Conservation (phyloP, 2,888 invertebrate species). For the Acrobasis repandana region DNA sequence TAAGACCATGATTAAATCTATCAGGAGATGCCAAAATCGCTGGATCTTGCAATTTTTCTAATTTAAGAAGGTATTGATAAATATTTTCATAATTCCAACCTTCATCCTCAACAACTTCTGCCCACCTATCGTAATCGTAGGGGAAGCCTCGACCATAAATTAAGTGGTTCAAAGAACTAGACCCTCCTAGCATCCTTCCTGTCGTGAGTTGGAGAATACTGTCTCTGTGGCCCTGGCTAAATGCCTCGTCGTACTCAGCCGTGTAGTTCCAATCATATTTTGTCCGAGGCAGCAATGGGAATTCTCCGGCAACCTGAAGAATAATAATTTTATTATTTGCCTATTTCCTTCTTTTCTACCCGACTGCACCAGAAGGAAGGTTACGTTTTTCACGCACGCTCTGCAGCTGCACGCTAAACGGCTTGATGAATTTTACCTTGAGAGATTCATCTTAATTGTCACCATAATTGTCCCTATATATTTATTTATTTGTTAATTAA, state of each 20-base stretch:
- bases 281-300: slow-evolving; percentile 36
- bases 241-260: slow-evolving; percentile 38
- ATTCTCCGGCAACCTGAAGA: slow-evolving; percentile 44
- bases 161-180: slow-evolving; percentile 42
- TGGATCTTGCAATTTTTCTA: slow-evolving; percentile 42
- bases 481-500: too few species aligned
- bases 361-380: too few species aligned
- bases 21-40: slow-evolving; percentile 36
- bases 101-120: slow-evolving; percentile 34
- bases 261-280: slow-evolving; percentile 41
- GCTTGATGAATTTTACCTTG: too few species aligned
- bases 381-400: too few species aligned
- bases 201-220: slow-evolving; percentile 33
- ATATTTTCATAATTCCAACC: slow-evolving; percentile 43
- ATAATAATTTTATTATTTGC: neutral
- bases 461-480: too few species aligned
- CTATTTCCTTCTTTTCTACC: too few species aligned
- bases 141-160: slow-evolving; percentile 40
- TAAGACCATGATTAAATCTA: slow-evolving; percentile 51
- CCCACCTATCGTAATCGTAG: slow-evolving; percentile 47
- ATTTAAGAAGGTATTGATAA: slow-evolving; percentile 43
- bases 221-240: slow-evolving; percentile 35
- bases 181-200: slow-evolving; percentile 56
- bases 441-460: too few species aligned
- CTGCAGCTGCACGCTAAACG: too few species aligned